Evolutionary conservation across 2,113 vertebrate genomes (phyloP).

Genomic region (Vimba vimba): DNA sequence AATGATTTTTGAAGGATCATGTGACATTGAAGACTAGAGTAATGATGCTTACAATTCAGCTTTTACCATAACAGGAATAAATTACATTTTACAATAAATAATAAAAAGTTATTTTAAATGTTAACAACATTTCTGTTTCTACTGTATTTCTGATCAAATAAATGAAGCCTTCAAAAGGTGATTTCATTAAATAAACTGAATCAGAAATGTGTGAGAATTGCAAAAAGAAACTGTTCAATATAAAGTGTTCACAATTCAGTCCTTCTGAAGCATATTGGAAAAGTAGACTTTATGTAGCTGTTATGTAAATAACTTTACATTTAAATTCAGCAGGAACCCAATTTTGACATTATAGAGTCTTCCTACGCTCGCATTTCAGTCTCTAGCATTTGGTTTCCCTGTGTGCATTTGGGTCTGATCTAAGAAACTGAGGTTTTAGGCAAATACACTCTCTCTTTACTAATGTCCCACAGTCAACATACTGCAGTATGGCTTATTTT

Average conservation of each 20-base stretch:
- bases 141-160: not conserved
- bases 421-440: conserved; percentile 3
- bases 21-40: no score
- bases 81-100: no score
- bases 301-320: not conserved
- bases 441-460: conserved; percentile 5
- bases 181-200: conserved; percentile 8
- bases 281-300: not conserved
- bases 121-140: not conserved
- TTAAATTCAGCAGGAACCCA: not conserved
- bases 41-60: no score
- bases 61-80: no score
- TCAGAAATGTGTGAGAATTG: not conserved
- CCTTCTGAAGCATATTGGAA: not conserved
- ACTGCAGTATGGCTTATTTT: conserved; percentile 3
- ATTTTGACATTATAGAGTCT: not conserved
- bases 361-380: not conserved
- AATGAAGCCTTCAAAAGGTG: not conserved
- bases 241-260: not conserved
- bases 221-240: not conserved
- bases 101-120: no score
- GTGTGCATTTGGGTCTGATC: conserved; percentile 22
- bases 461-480: conserved; percentile 17
- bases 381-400: conserved; percentile 6
- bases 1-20: not conserved